Conservation (phyloP, 2,888 invertebrate genomes). For the Rhingia rostrata region DNA sequence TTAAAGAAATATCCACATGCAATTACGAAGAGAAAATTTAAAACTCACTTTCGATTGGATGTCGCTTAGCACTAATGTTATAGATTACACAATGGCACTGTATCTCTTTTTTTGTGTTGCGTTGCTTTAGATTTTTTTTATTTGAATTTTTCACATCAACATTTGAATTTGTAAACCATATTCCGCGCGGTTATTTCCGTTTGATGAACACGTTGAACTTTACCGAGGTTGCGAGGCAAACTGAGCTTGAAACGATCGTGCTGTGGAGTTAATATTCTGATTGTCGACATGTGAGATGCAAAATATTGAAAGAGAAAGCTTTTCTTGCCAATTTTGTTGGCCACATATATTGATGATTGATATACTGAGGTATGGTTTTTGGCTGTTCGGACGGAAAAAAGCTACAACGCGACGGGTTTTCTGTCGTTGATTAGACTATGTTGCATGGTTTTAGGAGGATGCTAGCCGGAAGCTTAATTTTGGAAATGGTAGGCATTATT, state of each 20-base stretch:
- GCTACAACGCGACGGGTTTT: no score
- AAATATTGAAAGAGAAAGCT: slow-evolving; percentile 38
- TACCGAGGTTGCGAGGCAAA: slow-evolving; percentile 61
- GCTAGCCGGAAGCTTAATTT: no score
- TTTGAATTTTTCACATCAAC: slow-evolving; percentile 30
- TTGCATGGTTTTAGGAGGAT: no score
- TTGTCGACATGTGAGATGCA: not conserved
- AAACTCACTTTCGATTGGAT: slow-evolving; percentile 45
- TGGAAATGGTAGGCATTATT: no score
- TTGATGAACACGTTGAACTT: slow-evolving; percentile 41
- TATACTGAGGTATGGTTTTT: no score
- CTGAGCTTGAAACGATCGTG: slow-evolving; percentile 61
- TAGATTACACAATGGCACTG: slow-evolving; percentile 54
- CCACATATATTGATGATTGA: slow-evolving; percentile 14
- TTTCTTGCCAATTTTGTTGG: slow-evolving; percentile 32
- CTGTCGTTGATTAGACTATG: no score
- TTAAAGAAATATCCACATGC: slow-evolving; percentile 4
- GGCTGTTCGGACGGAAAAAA: no score
- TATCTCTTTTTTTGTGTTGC: slow-evolving; percentile 1
- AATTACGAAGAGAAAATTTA: slow-evolving; percentile 42
- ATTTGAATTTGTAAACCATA: slow-evolving; percentile 43
- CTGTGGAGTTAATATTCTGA: slow-evolving; percentile 63
- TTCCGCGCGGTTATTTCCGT: slow-evolving; percentile 29
- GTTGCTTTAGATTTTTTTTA: not conserved
- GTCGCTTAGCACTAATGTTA: slow-evolving; percentile 9